Base-by-base conservation (phyloP, 2,888 invertebrate genomes). In the Actias luna region DNA sequence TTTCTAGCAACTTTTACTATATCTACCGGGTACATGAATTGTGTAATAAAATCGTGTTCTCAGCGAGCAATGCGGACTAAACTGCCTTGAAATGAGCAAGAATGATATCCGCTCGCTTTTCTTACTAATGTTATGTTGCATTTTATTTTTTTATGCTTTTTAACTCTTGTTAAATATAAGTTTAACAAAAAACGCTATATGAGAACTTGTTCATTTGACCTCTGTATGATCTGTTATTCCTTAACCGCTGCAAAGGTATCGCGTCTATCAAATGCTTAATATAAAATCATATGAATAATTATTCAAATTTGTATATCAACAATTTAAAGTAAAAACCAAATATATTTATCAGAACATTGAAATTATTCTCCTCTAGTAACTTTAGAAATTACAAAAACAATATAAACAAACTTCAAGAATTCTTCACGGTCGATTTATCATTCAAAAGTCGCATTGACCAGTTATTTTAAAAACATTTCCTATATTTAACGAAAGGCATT, bases 31-130 rank as follows among this genome's bases (percentile, higher is more conserved):
- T 76, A 76, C 79, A 75, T 80, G 79, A 82, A 88, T 90, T 90
- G 89, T 89, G 90, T 87, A 89, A 90, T 82, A 72, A 77, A 79
- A 83, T 84, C 87, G 83, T 79, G 86, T 83, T 82, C 72, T 75
- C 74, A 77, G 78, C 74, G 73, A 74, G 77, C 75, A 79, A 79
- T 82, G 84, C 80, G 78, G 75, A 89, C 81, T 86, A 75, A 87
- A 89, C 87, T 76, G 86, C 91, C 91, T 92, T 91, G 91, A 89
- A 88, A 85, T 76, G 70, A 77, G 80, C 83, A 77, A 84, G 85
- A 84, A 84, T 82, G 65, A 83, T 85, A 85, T 80, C 84, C 86
- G 80, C 77, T 89, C 85, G 85, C 85, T 88, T 86, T 86, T 86
- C 83, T 77, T 73, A 77, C 74, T 78, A 80, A 69, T 73, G 73